These are phyloP conservation scores for Laspeyria flexula DNA, from an alignment of 2,888 invertebrate genomes.

Conservation along the genomic window DNA sequence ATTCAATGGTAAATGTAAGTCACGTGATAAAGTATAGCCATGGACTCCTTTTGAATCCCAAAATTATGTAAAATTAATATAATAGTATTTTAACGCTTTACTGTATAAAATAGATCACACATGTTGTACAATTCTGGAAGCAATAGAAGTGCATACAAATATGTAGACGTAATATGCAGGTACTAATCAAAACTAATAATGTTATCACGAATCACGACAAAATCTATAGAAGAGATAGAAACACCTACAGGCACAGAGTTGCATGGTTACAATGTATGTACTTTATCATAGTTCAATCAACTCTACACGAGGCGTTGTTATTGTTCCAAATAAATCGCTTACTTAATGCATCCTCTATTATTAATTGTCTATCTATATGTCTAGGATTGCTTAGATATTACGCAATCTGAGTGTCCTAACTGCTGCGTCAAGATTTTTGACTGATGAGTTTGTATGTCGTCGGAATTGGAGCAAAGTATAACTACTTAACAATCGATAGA, in stretches of 20 bases:
- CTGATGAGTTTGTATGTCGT: background rate
- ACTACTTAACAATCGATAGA: too few relatives aligned
- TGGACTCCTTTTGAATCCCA: too few relatives aligned
- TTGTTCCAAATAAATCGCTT: constrained; percentile 59
- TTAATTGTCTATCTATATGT: constrained; percentile 6
- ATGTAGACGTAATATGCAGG: background rate
- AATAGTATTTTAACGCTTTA: too few relatives aligned
- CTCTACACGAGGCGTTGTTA: constrained; percentile 52
- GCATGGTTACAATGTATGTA: constrained; percentile 31
- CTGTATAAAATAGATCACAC: too few relatives aligned
- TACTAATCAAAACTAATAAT: background rate
- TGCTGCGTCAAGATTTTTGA: background rate
- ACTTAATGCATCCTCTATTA: constrained; percentile 27
- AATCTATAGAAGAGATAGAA: constrained; percentile 3
- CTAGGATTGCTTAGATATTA: background rate
- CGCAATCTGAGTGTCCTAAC: background rate
- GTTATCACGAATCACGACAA: background rate
- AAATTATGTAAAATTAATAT: too few relatives aligned
- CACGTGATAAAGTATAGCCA: too few relatives aligned
- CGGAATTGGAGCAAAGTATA: too few relatives aligned
- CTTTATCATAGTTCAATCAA: constrained; percentile 62
- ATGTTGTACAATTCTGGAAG: too few relatives aligned
- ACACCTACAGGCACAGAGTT: constrained; percentile 12
- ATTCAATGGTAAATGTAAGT: too few relatives aligned
- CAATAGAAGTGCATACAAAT: background rate